These are phyloP conservation scores for Branchipolynoe longqiensis DNA, from an alignment of 2,888 invertebrate species.

Conservation along the genomic window DNA sequence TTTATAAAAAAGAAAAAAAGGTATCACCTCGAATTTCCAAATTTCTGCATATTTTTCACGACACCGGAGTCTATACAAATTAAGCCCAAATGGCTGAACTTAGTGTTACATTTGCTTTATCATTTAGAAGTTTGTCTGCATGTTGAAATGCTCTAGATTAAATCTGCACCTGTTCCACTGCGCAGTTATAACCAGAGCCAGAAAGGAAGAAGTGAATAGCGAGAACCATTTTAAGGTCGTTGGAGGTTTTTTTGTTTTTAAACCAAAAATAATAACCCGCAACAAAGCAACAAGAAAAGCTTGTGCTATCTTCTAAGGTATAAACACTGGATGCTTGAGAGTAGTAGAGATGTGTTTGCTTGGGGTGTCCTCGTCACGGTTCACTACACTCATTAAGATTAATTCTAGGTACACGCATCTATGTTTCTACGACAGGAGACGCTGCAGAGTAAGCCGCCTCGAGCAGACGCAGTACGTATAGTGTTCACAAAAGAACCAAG, in stretches of 20 bases:
- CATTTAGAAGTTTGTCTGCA: too few species aligned
- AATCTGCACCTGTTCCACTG: conserved; percentile 46
- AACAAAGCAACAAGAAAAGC: not conserved
- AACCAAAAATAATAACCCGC: too few species aligned
- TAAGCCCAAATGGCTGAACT: too few species aligned
- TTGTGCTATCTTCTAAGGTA: conserved; percentile 1
- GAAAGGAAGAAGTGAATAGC: not conserved
- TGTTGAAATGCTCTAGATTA: too few species aligned
- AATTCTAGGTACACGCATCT: conserved; percentile 72
- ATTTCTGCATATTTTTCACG: too few species aligned
- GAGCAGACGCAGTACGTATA: conserved; percentile 61
- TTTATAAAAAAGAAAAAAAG: too few species aligned
- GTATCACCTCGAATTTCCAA: too few species aligned
- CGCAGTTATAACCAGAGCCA: not conserved
- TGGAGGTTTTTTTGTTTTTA: not conserved
- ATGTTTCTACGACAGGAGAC: conserved; percentile 54
- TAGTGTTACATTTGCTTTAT: too few species aligned
- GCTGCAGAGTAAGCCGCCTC: conserved; percentile 41
- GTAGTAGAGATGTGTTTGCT: conserved; percentile 6
- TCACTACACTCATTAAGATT: conserved; percentile 76
- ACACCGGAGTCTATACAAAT: too few species aligned
- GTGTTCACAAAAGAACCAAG: conserved; percentile 43
- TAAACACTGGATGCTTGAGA: conserved; percentile 38
- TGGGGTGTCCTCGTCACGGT: conserved; percentile 45
- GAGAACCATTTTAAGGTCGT: not conserved